phyloP scores from a whole-genome alignment of 2,113 vertebrate genomes.

The Thinocorus orbignyianus region DNA sequence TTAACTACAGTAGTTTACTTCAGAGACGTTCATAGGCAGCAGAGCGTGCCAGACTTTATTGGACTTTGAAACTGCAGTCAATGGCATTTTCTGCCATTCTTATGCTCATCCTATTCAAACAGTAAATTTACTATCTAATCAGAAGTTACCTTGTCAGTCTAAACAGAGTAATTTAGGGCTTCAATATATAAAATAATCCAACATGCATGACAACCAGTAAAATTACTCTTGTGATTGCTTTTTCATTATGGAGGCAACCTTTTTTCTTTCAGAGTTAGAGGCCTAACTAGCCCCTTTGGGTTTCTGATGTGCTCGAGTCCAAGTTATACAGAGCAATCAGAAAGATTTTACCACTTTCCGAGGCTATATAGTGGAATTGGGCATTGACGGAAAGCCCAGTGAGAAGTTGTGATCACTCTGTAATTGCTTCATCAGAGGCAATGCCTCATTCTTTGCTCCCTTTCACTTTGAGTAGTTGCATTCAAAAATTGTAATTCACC shows the following conservation, averaged over 20 bases:
- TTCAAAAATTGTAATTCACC: not conserved
- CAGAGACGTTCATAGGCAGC: slow-evolving; percentile 36
- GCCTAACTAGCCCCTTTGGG: not conserved
- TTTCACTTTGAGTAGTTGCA: not conserved
- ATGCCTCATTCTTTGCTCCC: not conserved
- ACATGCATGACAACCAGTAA: slow-evolving; percentile 19
- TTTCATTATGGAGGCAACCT: slow-evolving; percentile 19
- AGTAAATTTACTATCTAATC: slow-evolving; percentile 67
- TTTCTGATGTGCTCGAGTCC: not conserved
- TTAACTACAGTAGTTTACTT: slow-evolving; percentile 44
- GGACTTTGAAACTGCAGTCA: slow-evolving; percentile 49
- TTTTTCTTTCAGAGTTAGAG: slow-evolving; percentile 31
- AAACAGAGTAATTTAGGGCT: slow-evolving; percentile 43
- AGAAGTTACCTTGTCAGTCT: slow-evolving; percentile 59
- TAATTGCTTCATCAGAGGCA: not conserved
- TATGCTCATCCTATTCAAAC: slow-evolving; percentile 43
- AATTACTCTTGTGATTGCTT: slow-evolving; percentile 39
- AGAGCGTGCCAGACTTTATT: slow-evolving; percentile 12
- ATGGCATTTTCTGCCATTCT: slow-evolving; percentile 18
- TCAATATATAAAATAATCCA: slow-evolving; percentile 34
- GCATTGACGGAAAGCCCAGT: not conserved
- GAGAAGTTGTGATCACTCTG: not conserved
- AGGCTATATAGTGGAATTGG: not conserved
- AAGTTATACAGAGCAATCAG: not conserved
- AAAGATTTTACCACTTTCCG: not conserved